Base-by-base conservation (phyloP, 2,888 invertebrate genomes). In the Homarus gammarus region DNA sequence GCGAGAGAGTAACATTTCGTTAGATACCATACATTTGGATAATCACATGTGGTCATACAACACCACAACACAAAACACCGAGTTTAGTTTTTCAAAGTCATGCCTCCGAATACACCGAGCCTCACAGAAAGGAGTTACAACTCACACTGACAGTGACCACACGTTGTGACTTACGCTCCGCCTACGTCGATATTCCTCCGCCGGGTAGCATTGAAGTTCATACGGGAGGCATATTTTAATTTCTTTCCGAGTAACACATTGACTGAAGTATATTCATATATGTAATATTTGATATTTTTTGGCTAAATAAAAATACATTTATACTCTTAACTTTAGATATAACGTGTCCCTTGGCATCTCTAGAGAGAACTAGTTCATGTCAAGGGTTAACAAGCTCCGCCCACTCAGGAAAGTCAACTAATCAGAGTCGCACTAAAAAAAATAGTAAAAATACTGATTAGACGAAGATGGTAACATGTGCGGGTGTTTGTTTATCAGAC, bases 11-110 rank as follows among this genome's bases (percentile, higher is more conserved):
- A 68, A 78, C 64, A 89, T 36, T 73, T 33, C n/a, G 22, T 82
- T 78, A 89, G 78, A 44, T 68, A 68, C 56, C 83, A 89, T 40
- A 78, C 88, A 89, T 89, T 78, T 51, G 88, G 88, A 78, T 78
- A 44, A 82, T 83, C 49, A 83, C 83, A 38, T 31, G 87, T 87
- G 87, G 87, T 33, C 79, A 27, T 64, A 82, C 61, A 33, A 75
- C 73, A 89, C 88, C 77, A 83, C 81, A 64, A 49, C 82, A 87
- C 82, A 64, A 31, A 44, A 44, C 64, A 77, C 8, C 27, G 49
- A 70, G 68, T 70, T 68, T 70, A 73, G 75, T 75, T 75, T 72
- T 56, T 84, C 72, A 56, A 44, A 72, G 51, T 89, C 88, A 84
- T 89, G 83, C 83, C 84, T 56, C 49, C 73, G 38, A n/a, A 27